Base-by-base conservation (phyloP, 2,797 vertebrate species). In the Xenentodon cancila region DNA sequence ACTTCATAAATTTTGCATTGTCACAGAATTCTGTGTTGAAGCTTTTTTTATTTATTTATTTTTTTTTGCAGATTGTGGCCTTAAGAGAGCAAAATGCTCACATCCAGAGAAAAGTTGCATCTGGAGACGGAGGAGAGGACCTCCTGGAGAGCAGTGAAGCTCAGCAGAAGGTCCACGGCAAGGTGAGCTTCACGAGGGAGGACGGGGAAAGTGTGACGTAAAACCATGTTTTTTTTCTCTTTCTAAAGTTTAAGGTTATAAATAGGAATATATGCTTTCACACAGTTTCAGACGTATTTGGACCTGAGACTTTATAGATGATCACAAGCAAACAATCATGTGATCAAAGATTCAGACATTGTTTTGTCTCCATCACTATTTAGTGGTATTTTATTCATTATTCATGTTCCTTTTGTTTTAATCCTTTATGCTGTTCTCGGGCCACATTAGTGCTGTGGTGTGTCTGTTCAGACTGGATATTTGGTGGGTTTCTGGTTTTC, bases 41-140 rank as follows among this genome's bases (percentile, higher is more conserved):
- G 30, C 30, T 30, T 30, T 37, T 11, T 37, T 37, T 22, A 7
- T 55, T 16, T 43, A 17, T n/a, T 55, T 43, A 20, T 30, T 51
- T 22, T n/a, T 30, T 51, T 54, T 22, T 79, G 20, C 92, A 99
- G 97, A 99, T 99, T 53, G 93, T 97, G 91, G 96, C 95, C 89
- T 95, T 99, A 91, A 92, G 96, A 71, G 97, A 99, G 83, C 97
- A 99, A 92, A 99, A 98, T 94, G 96, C 96, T 78, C 96, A 99
- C 85, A 95, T 98, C 83, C 97, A 98, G 89, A 96, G 96, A 77
- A 99, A 98, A 92, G 96, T 98, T 86, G 96, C 94, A 6, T 94
- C 96, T 6, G 97, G 96, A 44, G 97, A 99, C 5, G 96, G 92
- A 12, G 88, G 90, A 55, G 97, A 97, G 42, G 97, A 98, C 77